phyloP scores from a whole-genome alignment of 1,140 invertebrate species.

The Limonius californicus region DNA sequence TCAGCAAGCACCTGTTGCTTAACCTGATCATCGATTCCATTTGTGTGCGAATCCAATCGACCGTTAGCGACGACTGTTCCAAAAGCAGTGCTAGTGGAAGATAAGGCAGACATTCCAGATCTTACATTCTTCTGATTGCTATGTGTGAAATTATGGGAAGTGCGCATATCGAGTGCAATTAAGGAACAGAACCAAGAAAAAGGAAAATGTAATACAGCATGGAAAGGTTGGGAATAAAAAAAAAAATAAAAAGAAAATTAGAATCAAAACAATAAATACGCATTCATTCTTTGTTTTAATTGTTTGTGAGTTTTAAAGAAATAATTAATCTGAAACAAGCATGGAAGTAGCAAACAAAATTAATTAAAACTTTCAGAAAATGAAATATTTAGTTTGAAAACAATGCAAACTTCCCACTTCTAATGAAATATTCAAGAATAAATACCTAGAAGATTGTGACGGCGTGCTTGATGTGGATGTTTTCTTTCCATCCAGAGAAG shows the following conservation, averaged over 20 bases:
- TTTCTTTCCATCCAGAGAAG: conserved; percentile 89
- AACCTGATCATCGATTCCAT: conserved; percentile 80
- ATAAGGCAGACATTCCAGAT: conserved; percentile 84
- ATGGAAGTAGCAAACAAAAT: no score
- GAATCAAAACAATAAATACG: neutral
- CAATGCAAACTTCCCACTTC: neutral
- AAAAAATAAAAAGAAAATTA: neutral
- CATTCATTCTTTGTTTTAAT: no score
- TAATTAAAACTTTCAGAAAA: no score
- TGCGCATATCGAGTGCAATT: conserved; percentile 30
- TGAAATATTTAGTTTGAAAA: neutral
- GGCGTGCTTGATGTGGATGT: conserved; percentile 76
- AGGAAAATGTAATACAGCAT: neutral
- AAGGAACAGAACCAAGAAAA: neutral
- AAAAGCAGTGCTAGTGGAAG: conserved; percentile 82
- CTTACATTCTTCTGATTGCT: conserved; percentile 85
- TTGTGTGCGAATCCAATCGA: conserved; percentile 62
- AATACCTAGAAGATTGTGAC: conserved; percentile 73
- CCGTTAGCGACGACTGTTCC: conserved; percentile 68
- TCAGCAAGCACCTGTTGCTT: conserved; percentile 87
- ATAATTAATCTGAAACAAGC: no score
- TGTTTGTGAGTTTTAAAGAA: no score
- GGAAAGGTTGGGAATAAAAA: neutral
- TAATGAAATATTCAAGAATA: neutral
- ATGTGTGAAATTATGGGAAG: conserved; percentile 31